Conservation (phyloP, 2,888 invertebrate genomes). For the Stenchaetothrips biformis region DNA sequence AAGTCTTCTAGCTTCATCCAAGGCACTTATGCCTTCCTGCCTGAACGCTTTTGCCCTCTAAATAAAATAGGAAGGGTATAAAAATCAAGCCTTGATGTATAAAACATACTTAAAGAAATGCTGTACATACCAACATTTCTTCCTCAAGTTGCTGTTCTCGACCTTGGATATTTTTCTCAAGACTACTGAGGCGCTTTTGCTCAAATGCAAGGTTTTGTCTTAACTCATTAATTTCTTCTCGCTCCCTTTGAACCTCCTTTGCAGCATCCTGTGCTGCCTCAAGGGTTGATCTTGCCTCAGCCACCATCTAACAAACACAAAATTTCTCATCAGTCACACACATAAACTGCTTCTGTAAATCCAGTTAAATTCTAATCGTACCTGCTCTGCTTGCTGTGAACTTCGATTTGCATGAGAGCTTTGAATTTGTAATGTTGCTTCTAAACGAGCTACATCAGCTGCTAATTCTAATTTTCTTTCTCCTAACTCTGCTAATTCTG, state of each 20-base stretch:
- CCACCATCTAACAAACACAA: background rate
- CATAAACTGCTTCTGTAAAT: background rate
- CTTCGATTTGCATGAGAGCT: background rate
- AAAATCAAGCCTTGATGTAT: background rate
- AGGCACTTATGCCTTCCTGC: background rate
- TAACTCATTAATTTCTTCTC: background rate
- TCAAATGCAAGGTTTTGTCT: background rate
- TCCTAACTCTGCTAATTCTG: background rate
- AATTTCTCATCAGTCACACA: background rate
- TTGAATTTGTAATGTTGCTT: constrained; percentile 4
- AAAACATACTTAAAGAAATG: background rate
- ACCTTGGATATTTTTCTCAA: background rate
- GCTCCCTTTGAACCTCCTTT: background rate
- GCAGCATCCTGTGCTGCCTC: background rate
- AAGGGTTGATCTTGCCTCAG: constrained; percentile 1
- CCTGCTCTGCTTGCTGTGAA: constrained; percentile 3
- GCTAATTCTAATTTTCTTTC: background rate
- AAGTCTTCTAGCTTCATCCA: constrained; percentile 7
- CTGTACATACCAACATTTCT: background rate
- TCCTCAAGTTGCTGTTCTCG: background rate
- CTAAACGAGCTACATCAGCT: background rate
- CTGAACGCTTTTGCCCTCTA: background rate
- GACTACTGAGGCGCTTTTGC: background rate
- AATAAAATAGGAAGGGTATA: background rate
- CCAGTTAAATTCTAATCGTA: background rate